Evolutionary conservation across 2,113 vertebrate genomes (phyloP).

Genomic region (Oreotragus oreotragus): DNA sequence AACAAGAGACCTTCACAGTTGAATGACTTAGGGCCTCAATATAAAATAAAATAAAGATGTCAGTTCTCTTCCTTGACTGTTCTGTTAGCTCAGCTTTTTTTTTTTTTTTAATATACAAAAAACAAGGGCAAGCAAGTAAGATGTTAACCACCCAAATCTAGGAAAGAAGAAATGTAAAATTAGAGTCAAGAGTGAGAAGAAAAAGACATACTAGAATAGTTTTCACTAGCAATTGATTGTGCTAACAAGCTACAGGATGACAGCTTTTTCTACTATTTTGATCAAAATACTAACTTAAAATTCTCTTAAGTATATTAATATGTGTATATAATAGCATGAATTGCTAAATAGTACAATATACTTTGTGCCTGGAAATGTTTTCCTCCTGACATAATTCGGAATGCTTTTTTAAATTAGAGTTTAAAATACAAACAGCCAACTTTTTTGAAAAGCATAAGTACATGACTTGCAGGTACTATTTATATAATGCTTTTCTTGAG

Average conservation of each 20-base stretch:
- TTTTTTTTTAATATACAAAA: not conserved
- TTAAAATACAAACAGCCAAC: not conserved
- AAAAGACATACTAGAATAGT: not conserved
- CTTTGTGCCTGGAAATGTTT: not conserved
- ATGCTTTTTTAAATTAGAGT: not conserved
- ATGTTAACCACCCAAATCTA: not conserved
- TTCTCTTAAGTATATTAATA: not conserved
- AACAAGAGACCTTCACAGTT: accelerated
- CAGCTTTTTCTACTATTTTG: not conserved
- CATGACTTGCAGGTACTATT: not conserved
- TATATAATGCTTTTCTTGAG: not conserved
- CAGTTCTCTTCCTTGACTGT: not conserved
- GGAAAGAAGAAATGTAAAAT: not conserved
- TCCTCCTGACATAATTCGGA: not conserved
- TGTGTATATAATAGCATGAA: not conserved
- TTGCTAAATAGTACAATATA: not conserved
- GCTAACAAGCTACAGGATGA: not conserved
- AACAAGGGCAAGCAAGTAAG: not conserved
- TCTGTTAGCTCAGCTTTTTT: not conserved
- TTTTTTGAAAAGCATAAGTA: not conserved
- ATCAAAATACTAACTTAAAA: not conserved
- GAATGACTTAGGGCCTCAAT: not conserved
- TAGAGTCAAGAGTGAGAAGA: not conserved
- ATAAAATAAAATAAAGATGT: not conserved
- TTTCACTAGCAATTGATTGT: not conserved